Evolutionary conservation across 2,113 vertebrate genomes (phyloP).

Genomic region (Mionectes macconnelli): DNA sequence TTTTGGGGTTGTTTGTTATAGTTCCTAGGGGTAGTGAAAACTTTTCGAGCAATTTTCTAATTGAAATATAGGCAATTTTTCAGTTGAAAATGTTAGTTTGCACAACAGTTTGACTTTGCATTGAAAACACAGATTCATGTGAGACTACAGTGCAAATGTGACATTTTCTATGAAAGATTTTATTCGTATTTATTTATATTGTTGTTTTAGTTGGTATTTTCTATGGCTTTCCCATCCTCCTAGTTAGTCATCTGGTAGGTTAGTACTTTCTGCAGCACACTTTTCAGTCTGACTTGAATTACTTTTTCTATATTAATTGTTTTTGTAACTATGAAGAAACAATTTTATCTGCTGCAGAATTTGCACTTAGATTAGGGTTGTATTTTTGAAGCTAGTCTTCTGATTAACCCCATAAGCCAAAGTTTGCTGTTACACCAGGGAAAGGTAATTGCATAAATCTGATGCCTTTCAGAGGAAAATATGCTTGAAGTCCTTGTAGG

Average conservation of each 20-base stretch:
- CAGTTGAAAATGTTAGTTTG: neutral
- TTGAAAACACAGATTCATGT: neutral
- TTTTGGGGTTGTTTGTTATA: neutral
- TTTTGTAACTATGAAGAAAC: neutral
- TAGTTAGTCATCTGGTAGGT: neutral
- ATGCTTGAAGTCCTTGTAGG: neutral
- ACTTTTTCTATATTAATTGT: neutral
- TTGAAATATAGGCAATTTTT: neutral
- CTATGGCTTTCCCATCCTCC: neutral
- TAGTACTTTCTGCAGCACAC: neutral
- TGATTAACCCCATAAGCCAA: neutral
- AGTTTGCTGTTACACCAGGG: neutral
- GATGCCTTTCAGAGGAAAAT: neutral
- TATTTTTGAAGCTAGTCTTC: neutral
- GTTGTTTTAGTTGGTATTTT: neutral
- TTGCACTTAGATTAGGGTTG: neutral
- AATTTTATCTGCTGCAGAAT: neutral
- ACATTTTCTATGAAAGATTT: neutral
- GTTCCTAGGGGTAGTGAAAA: neutral
- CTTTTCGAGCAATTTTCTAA: neutral
- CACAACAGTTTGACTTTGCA: neutral
- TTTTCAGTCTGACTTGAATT: neutral
- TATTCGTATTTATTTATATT: neutral
- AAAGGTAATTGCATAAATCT: neutral
- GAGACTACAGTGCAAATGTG: neutral